Conservation (phyloP, 2,113 vertebrate genomes). For the Gymnorhina tibicen region DNA sequence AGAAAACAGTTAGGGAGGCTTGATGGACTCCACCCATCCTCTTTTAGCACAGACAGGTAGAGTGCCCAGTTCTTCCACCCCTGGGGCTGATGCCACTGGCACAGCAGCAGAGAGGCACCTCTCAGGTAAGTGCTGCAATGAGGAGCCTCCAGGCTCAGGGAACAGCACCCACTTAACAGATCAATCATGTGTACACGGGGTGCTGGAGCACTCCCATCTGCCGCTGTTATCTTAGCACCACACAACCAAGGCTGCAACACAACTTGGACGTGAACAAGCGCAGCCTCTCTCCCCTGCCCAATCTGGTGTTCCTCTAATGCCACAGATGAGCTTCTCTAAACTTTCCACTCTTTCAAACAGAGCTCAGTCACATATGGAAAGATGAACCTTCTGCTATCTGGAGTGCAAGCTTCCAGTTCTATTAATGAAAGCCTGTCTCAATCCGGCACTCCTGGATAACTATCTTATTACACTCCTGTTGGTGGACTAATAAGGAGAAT, state of each 20-base stretch:
- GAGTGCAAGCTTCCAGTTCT: background rate
- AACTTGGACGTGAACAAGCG: background rate
- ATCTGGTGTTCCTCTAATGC: background rate
- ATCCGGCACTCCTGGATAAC: background rate
- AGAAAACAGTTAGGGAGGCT: background rate
- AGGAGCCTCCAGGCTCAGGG: background rate
- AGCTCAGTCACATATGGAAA: background rate
- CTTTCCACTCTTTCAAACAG: background rate
- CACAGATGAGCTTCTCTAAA: background rate
- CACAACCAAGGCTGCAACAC: background rate
- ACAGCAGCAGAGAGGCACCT: background rate
- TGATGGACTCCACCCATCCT: background rate
- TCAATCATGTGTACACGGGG: background rate
- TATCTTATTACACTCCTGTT: background rate
- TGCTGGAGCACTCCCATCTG: background rate
- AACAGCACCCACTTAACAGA: background rate
- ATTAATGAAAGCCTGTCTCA: background rate
- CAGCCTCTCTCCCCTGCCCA: background rate
- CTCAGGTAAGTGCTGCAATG: too few relatives aligned
- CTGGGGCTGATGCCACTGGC: background rate
- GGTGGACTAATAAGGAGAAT: background rate
- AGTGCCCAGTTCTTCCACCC: background rate
- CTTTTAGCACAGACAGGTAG: background rate
- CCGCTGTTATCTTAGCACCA: background rate
- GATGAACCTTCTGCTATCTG: background rate